phyloP scores from a whole-genome alignment of 2,797 vertebrate species.

The Pangasius krempfi region DNA sequence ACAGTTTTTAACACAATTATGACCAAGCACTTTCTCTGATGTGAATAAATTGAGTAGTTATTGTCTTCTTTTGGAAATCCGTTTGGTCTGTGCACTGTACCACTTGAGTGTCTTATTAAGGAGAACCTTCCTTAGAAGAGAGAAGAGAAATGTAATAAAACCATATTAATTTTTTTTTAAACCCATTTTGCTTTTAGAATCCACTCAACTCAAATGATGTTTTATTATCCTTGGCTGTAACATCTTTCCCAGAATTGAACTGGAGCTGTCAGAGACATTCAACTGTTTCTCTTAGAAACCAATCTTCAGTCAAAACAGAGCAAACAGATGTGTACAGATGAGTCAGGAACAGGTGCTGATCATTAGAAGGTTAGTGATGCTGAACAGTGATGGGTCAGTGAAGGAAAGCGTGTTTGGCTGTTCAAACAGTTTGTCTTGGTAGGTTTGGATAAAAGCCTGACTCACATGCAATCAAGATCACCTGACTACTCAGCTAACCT shows the following conservation, averaged over 20 bases:
- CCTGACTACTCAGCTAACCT: not conserved
- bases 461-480: not conserved
- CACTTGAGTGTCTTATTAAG: not conserved
- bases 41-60: not conserved
- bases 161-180: not conserved
- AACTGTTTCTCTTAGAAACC: not conserved
- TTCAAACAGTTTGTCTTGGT: slow-evolving; percentile 2
- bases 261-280: not conserved
- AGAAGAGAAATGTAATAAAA: not conserved
- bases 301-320: not conserved
- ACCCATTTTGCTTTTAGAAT: not conserved
- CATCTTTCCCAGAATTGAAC: not conserved
- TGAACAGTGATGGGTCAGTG: not conserved
- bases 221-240: not conserved
- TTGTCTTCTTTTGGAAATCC: not conserved
- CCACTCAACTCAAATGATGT: not conserved
- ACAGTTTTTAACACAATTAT: slow-evolving; percentile 9
- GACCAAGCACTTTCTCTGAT: not conserved
- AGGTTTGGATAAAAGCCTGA: not conserved
- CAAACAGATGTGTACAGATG: slow-evolving; percentile 16
- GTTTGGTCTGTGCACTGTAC: not conserved
- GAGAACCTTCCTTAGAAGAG: not conserved
- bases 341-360: slow-evolving; percentile 7
- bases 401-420: not conserved
- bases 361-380: not conserved